A percentile compares a stretch with the other conserved stretches of the same genome.
Evolutionary conservation across 2,113 vertebrate species (phyloP).

Genomic region (Phycodurus eques): DNA sequence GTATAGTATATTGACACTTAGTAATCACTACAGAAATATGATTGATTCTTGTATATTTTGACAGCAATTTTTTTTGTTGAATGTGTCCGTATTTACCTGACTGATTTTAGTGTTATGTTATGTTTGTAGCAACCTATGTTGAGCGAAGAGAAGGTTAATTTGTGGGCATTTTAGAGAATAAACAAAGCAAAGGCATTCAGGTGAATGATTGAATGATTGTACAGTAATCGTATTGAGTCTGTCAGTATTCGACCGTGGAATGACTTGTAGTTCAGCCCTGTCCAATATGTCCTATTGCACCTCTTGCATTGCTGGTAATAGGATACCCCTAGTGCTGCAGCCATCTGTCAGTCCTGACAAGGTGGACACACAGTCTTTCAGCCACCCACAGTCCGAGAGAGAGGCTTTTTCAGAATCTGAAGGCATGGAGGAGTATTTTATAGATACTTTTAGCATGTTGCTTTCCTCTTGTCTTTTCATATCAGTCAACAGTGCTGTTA

Average conservation of each 20-base stretch:
- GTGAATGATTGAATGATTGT: slow-evolving; percentile 17
- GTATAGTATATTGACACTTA: no score
- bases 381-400: slow-evolving; percentile 1
- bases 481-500: slow-evolving; percentile 6
- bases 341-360: slow-evolving; percentile 52
- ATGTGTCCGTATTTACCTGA: slow-evolving; percentile 1
- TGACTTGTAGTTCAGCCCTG: slow-evolving; percentile 25
- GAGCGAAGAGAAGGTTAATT: slow-evolving; percentile 1
- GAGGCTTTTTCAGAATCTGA: slow-evolving; percentile 8
- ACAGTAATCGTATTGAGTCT: slow-evolving; percentile 21
- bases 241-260: slow-evolving; percentile 17
- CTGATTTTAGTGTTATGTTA: slow-evolving; percentile 7
- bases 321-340: slow-evolving; percentile 37
- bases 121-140: neutral
- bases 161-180: neutral
- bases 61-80: neutral
- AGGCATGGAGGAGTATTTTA: slow-evolving; percentile 39
- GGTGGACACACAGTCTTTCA: neutral
- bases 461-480: slow-evolving; percentile 17
- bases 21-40: no score
- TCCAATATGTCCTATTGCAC: slow-evolving; percentile 26
- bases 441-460: slow-evolving; percentile 27
- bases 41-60: no score
- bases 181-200: slow-evolving; percentile 4
- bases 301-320: slow-evolving; percentile 59